Evolutionary conservation across 2,888 invertebrate species (phyloP), one percentile per base, ranked within the genome.

Genomic region (Bimastos eiseni): DNA sequence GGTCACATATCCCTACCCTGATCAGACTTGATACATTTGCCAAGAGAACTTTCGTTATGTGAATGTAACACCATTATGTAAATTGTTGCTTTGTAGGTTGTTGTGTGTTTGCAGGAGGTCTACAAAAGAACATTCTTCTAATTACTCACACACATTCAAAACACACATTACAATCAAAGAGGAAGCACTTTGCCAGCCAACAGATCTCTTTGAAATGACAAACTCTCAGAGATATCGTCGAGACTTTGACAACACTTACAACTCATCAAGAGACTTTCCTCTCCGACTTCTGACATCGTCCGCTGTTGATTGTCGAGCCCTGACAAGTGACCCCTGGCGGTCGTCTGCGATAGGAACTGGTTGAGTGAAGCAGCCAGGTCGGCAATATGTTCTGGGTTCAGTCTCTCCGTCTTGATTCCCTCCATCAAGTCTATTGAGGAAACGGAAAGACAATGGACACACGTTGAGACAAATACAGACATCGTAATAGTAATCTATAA

Each of bases 361-460:
- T 89, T 41, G 30, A 89, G 89, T 19, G 44, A 89, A 0, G 89
- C 89, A 5, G 89, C 89, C 33, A 89, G 89, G 44, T 89, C 89
- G 24, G 41, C 49, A 13, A 89, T 44, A 33, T 89, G 37, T 33
- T 44, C 89, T 21, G 41, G 89, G 37, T 49, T 89, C 44, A 89
- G 8, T 37, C n/a, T 89, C 37, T 49, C 89, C 3, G 89, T 38
- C 24, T 89, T 89, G 44, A 89, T 89, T 41, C 41, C 49, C 44
- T 89, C 89, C 41, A 89, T 38, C 38, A 89, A 30, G 33, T 41
- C 89, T 89, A n/a, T 70, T 17, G 70, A 70, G 30, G n/a, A 30
- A 70, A 70, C 8, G 70, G 30, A 70, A 70, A 70, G n/a, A 70
- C 70, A 70, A 70, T n/a, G 70, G n/a, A 70, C 5, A 30, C 70